Conservation (phyloP, 2,113 vertebrate genomes). For the Shinisaurus crocodilurus region DNA sequence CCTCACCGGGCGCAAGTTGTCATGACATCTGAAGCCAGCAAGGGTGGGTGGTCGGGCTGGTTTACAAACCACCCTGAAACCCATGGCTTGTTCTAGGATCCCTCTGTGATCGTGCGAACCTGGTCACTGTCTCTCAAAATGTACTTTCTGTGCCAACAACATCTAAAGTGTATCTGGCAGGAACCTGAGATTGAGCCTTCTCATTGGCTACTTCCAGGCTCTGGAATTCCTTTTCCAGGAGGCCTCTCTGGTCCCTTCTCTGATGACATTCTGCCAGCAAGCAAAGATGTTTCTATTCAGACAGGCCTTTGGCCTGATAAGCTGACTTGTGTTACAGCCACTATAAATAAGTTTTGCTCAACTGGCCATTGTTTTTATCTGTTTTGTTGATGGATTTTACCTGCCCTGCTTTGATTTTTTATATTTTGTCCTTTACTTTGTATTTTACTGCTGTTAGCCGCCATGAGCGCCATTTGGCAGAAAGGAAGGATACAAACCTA, state of each 20-base stretch:
- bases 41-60: too few relatives aligned
- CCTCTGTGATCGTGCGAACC: too few relatives aligned
- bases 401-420: not conserved
- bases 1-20: too few relatives aligned
- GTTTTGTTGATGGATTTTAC: not conserved
- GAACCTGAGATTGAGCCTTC: not conserved
- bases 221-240: not conserved
- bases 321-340: not conserved
- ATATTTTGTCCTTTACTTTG: not conserved
- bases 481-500: not conserved
- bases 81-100: too few relatives aligned
- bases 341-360: not conserved
- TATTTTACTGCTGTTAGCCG: not conserved
- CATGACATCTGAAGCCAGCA: too few relatives aligned
- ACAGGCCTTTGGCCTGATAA: not conserved
- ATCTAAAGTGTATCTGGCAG: not conserved
- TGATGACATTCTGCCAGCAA: not conserved
- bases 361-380: not conserved
- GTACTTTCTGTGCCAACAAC: not conserved
- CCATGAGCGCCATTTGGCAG: not conserved
- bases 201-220: not conserved
- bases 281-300: not conserved
- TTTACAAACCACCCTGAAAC: too few relatives aligned
- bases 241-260: not conserved
- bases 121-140: not conserved